phyloP scores from a whole-genome alignment of 1,140 invertebrate species.

The Lethocerus indicus region DNA sequence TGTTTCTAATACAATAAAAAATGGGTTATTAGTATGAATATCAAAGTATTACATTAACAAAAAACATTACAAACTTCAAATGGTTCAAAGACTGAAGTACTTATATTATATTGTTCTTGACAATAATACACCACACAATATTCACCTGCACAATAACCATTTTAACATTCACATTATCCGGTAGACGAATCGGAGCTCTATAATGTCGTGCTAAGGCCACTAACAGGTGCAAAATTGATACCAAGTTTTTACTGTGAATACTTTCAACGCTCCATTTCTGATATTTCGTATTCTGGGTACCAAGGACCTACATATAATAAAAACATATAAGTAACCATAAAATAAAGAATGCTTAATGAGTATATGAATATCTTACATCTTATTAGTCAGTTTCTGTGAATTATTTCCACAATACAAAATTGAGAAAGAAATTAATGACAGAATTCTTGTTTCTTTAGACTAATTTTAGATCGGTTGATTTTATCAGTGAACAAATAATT shows the following conservation, averaged over 20 bases:
- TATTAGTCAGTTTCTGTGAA: too few relatives aligned
- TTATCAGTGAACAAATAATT: too few relatives aligned
- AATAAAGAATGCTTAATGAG: too few relatives aligned
- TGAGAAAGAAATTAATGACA: too few relatives aligned
- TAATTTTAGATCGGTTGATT: too few relatives aligned
- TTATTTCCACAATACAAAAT: too few relatives aligned
- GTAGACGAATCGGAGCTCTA: conserved; percentile 83
- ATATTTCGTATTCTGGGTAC: conserved; percentile 27
- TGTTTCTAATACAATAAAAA: conserved; percentile 34
- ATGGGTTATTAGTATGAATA: background rate
- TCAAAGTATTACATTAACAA: conserved; percentile 6
- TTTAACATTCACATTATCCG: conserved; percentile 84
- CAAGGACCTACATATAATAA: conserved; percentile 34
- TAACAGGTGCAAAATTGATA: conserved; percentile 86
- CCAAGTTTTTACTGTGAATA: conserved; percentile 89
- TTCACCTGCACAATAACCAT: conserved; percentile 65
- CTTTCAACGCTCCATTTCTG: conserved; percentile 92
- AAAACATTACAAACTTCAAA: background rate
- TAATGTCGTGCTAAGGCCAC: conserved; percentile 88
- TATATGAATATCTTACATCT: too few relatives aligned
- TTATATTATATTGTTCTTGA: background rate
- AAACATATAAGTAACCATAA: too few relatives aligned
- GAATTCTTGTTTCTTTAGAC: too few relatives aligned
- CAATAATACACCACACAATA: too few relatives aligned
- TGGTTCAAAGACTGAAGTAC: background rate